A percentile compares a stretch with the other conserved stretches of the same genome.
Evolutionary conservation across 2,797 vertebrate genomes (phyloP).

Genomic region (Phalloptychus januarius): DNA sequence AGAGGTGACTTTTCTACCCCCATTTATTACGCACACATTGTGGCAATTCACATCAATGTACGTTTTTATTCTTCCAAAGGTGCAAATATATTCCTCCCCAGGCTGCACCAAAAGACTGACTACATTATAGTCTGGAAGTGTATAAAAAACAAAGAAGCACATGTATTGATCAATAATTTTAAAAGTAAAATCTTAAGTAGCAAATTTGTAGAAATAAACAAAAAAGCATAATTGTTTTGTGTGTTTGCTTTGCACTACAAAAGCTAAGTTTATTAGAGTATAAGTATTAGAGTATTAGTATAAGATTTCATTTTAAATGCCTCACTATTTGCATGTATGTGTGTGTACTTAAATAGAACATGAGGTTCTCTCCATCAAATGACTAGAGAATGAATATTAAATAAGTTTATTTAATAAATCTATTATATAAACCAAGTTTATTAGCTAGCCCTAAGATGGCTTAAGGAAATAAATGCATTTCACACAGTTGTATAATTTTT

Average conservation of each 20-base stretch:
- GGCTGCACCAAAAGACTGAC: not conserved
- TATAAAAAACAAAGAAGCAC: not conserved
- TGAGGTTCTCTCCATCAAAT: too few relatives aligned
- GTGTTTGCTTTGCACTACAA: not conserved
- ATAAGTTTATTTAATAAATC: too few relatives aligned
- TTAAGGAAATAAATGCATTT: too few relatives aligned
- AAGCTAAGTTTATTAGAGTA: not conserved
- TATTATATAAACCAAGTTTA: too few relatives aligned
- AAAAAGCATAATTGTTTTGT: not conserved
- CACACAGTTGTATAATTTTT: too few relatives aligned
- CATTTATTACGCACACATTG: slow-evolving; percentile 41
- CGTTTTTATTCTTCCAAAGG: not conserved
- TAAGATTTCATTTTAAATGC: too few relatives aligned
- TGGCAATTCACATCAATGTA: not conserved
- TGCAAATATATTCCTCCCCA: not conserved
- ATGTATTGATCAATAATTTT: not conserved
- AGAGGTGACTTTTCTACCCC: slow-evolving; percentile 63
- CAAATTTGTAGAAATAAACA: not conserved
- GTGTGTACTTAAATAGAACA: too few relatives aligned
- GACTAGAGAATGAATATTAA: too few relatives aligned
- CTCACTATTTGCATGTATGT: too few relatives aligned
- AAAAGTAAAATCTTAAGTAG: not conserved
- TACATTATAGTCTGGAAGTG: not conserved
- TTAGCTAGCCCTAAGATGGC: too few relatives aligned
- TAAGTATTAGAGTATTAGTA: too few relatives aligned